Evolutionary conservation across 2,113 vertebrate species (phyloP).

Genomic region (Aphyosemion australe): DNA sequence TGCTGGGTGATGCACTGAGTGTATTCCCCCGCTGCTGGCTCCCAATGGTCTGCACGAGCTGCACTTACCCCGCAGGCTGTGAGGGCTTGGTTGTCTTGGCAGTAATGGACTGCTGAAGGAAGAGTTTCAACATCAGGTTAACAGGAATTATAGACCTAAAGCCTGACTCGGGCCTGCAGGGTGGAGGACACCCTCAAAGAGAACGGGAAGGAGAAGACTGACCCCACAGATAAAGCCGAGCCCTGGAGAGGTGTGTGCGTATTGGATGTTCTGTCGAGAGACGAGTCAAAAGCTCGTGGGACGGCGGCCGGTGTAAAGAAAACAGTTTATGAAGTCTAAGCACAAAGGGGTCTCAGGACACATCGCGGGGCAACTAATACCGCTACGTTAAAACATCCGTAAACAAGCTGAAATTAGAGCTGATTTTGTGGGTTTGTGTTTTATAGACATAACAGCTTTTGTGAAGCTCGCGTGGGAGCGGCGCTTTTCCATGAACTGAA

Average conservation of each 20-base stretch:
- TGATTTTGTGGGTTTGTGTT: conserved; percentile 3
- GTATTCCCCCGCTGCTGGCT: conserved; percentile 71
- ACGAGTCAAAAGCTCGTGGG: conserved; percentile 22
- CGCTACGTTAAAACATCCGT: conserved; percentile 25
- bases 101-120: conserved; percentile 77
- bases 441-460: conserved; percentile 6
- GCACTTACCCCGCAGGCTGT: conserved; percentile 68
- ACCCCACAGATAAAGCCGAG: conserved; percentile 56
- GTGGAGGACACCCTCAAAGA: conserved; percentile 65
- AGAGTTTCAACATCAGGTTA: conserved; percentile 77
- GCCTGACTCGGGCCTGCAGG: conserved; percentile 55
- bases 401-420: conserved; percentile 35
- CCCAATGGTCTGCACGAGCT: conserved; percentile 67
- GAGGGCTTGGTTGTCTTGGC: conserved; percentile 71
- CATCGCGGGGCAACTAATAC: conserved; percentile 15
- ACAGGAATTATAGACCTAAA: conserved; percentile 72
- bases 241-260: conserved; percentile 34
- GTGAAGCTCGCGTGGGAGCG: conserved; percentile 36
- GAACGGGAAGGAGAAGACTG: conserved; percentile 66
- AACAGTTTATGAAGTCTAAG: conserved; percentile 31
- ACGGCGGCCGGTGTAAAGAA: conserved; percentile 28
- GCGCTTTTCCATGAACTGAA: conserved; percentile 40
- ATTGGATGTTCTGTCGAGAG: conserved; percentile 26
- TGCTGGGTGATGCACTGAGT: conserved; percentile 62
- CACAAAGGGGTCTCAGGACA: conserved; percentile 25